A percentile compares a stretch with the other conserved stretches of the same genome.
phyloP scores from a whole-genome alignment of 2,797 vertebrate species.

The Petrocephalus sullivani region DNA sequence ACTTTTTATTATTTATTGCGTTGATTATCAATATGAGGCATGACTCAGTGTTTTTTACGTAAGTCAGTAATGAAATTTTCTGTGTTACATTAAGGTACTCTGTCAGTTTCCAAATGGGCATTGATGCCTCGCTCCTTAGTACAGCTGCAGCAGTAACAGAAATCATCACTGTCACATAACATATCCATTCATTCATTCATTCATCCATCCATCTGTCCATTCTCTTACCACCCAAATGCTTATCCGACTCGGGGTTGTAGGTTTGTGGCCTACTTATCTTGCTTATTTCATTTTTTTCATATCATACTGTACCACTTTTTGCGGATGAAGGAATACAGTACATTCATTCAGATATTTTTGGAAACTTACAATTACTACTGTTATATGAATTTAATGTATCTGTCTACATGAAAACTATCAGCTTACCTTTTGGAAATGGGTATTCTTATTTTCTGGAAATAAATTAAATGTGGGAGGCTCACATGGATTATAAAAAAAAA shows the following conservation, averaged over 20 bases:
- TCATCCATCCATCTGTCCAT: background rate
- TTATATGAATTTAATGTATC: background rate
- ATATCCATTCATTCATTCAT: background rate
- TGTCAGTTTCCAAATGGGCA: background rate
- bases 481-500: background rate
- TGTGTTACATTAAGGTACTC: background rate
- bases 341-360: background rate
- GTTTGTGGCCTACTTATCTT: background rate
- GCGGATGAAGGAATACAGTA: background rate
- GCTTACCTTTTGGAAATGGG: too few species aligned
- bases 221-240: background rate
- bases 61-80: background rate
- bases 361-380: background rate
- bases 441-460: background rate
- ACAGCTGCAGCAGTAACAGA: background rate
- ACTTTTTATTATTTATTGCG: background rate
- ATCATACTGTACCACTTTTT: background rate
- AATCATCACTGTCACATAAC: background rate
- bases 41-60: background rate
- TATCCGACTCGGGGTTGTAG: background rate
- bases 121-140: background rate
- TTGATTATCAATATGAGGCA: background rate
- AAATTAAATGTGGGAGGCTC: background rate
- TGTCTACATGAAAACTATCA: background rate
- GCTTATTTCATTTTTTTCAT: background rate